Percentiles rank a stretch among this genome's conserved stretches.
phyloP scores from a whole-genome alignment of 1,140 invertebrate species.

The Carposina sasakii region DNA sequence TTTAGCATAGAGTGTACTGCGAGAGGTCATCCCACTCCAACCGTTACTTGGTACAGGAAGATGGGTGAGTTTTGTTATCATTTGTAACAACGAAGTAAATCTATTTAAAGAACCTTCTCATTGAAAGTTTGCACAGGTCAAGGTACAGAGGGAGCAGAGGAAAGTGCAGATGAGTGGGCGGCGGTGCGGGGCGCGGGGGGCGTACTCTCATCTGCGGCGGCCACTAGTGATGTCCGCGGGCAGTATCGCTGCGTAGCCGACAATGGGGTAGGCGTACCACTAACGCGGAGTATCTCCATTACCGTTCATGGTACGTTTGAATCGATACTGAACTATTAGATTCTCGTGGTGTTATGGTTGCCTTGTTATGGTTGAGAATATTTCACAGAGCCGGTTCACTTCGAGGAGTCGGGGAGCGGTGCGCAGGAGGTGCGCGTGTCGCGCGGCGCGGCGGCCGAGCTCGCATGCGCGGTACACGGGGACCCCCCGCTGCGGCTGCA shows the following conservation, averaged over 20 bases:
- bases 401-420: conserved; percentile 35
- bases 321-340: background rate
- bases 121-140: background rate
- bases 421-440: conserved; percentile 31
- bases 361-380: background rate
- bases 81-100: too few species aligned
- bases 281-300: conserved; percentile 79
- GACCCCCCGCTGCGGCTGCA: conserved; percentile 47
- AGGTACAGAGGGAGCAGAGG: background rate
- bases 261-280: conserved; percentile 83
- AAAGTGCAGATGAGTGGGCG: background rate
- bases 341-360: background rate
- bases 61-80: conserved; percentile 57
- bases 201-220: conserved; percentile 75
- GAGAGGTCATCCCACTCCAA: conserved; percentile 78
- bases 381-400: conserved; percentile 43
- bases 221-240: conserved; percentile 77
- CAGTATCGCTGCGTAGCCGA: conserved; percentile 85
- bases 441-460: conserved; percentile 28
- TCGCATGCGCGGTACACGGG: conserved; percentile 42
- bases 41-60: conserved; percentile 78
- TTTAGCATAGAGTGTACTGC: conserved; percentile 79
- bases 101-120: too few species aligned
- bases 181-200: conserved; percentile 68
- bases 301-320: conserved; percentile 77